Base-by-base conservation (phyloP, 1,140 invertebrate genomes). In the Cotesia chilonis region DNA sequence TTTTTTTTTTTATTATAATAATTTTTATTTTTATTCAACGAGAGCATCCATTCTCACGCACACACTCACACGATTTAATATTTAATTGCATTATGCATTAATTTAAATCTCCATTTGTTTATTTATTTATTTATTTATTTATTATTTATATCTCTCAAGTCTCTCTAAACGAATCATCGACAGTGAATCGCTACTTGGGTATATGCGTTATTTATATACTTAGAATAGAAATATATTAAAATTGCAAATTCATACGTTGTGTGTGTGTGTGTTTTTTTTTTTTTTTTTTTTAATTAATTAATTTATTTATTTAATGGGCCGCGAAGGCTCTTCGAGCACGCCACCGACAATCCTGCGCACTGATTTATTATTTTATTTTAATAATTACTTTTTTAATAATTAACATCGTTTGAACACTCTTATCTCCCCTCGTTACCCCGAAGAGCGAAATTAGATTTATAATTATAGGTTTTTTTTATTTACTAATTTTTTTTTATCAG, bases 181-280 rank as follows among this genome's bases (percentile, higher is more conserved):
- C 65, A 68, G 71, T 72, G 71, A 72, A 72, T 72, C 47, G 71
- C 71, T 72, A 72, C 71, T 37, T 59, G 71, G 71, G 59, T 67
- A 72, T 68, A 72, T 57, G 71, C 37, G 47, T 41, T 72, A 63
- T 66, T 41, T 72, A 63, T 66, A 68, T 72, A 72, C 65, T 67
- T 72, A 72, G 71, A 72, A 72, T 72, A 72, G 71, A 72, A 72
- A 72, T 72, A 68, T 72, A 72, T 72, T 72, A 72, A 72, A 72
- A 72, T 72, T 72, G 71, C 71, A 72, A 72, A 68, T 54, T 68
- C 65, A 52, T 72, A 68, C 41, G 59, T 66, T 37, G 37, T 41
- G 38, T 36, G 51, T 59, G 57, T 37, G 37, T 41, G 17, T 36
- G 36, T 59, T 20, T 41, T 4, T 63, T 47, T 63, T 35, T 35